Conservation (phyloP, 2,797 vertebrate species). For the Phrynocephalus forsythii region DNA sequence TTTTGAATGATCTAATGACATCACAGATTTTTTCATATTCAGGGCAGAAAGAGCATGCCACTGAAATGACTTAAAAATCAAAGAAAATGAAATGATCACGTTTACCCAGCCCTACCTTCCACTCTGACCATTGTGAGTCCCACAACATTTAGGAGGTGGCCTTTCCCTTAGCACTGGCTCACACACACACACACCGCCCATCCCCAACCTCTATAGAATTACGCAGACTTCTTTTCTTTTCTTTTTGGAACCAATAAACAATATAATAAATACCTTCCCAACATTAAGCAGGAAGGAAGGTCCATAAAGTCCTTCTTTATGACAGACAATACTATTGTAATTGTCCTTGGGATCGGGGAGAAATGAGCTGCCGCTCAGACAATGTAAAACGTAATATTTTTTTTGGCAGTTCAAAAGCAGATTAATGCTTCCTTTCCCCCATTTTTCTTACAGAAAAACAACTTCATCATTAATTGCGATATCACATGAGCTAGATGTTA, state of each 20-base stretch:
- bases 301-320: background rate
- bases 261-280: background rate
- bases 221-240: background rate
- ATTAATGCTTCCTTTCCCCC: constrained; percentile 2
- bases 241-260: background rate
- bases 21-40: background rate
- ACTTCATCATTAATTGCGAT: background rate
- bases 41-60: background rate
- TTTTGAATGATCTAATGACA: too few species aligned
- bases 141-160: background rate
- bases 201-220: background rate
- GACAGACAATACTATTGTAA: background rate
- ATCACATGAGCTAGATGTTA: background rate
- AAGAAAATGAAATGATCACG: background rate
- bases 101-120: background rate
- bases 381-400: background rate
- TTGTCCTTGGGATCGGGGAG: background rate
- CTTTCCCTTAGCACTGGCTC: background rate
- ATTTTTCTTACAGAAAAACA: background rate
- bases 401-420: background rate
- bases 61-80: background rate
- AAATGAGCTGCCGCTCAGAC: background rate
- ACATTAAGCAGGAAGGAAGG: background rate
- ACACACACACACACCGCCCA: background rate
- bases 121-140: background rate